Evolutionary conservation across 2,888 invertebrate genomes (phyloP).

Genomic region (Drosophila affinis): DNA sequence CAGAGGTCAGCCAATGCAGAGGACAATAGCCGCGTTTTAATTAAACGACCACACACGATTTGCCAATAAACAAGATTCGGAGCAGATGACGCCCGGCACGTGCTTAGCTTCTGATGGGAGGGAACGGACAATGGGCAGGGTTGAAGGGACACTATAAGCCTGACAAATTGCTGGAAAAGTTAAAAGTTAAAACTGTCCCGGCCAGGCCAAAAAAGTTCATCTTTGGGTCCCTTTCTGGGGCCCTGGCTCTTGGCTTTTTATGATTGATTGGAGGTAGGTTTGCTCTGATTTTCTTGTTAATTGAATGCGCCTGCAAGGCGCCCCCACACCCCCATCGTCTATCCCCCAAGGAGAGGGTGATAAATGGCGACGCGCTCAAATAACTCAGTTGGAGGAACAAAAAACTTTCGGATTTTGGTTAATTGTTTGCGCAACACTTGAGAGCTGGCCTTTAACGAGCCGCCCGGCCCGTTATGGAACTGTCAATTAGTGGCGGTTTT

Average conservation of each 20-base stretch:
- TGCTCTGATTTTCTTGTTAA: slow-evolving; percentile 48
- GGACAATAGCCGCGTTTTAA: slow-evolving; percentile 57
- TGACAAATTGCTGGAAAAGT: slow-evolving; percentile 36
- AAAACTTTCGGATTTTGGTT: slow-evolving; percentile 28
- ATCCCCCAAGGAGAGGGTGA: slow-evolving; percentile 31
- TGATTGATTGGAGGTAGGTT: slow-evolving; percentile 62
- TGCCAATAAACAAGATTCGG: slow-evolving; percentile 42
- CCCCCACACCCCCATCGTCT: slow-evolving; percentile 4
- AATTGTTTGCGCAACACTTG: slow-evolving; percentile 73
- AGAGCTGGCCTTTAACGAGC: slow-evolving; percentile 65
- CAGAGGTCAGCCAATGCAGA: slow-evolving; percentile 25
- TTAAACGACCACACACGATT: slow-evolving; percentile 61
- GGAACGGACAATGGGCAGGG: too few relatives aligned
- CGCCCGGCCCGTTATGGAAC: slow-evolving; percentile 63
- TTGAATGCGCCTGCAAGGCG: slow-evolving; percentile 49
- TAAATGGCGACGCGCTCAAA: slow-evolving; percentile 53
- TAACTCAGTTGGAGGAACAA: slow-evolving; percentile 54
- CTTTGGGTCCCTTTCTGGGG: slow-evolving; percentile 1
- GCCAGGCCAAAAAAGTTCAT: not conserved
- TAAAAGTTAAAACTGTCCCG: slow-evolving; percentile 25
- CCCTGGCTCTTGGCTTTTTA: slow-evolving; percentile 20
- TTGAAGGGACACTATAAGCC: slow-evolving; percentile 17
- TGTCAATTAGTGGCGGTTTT: slow-evolving; percentile 75
- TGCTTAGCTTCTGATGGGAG: slow-evolving; percentile 10
- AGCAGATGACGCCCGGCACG: slow-evolving; percentile 46